Percentiles rank a stretch among this genome's conserved stretches.
These are phyloP conservation scores for Ceratina australensis DNA, from an alignment of 1,140 invertebrate genomes.

Conservation along the genomic window DNA sequence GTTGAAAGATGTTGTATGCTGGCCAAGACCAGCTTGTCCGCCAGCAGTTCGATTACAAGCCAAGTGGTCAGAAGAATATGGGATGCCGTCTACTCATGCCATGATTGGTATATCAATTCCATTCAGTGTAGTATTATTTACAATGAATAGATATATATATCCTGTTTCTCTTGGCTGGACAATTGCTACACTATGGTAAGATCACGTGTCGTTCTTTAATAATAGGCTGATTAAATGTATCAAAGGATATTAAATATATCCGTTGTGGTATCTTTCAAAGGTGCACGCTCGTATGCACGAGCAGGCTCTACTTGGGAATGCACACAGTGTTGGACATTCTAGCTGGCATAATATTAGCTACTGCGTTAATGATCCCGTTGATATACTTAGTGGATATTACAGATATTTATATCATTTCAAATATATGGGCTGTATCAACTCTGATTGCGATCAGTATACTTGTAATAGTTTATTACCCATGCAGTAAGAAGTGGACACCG, in stretches of 20 bases:
- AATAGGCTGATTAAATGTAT: slow-evolving; percentile 1
- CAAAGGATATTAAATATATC: slow-evolving; percentile 13
- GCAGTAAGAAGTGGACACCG: slow-evolving; percentile 89
- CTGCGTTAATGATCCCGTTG: slow-evolving; percentile 84
- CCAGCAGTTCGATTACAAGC: slow-evolving; percentile 90
- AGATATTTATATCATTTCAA: slow-evolving; percentile 87
- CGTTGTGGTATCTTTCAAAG: slow-evolving; percentile 66
- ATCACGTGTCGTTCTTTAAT: slow-evolving; percentile 9
- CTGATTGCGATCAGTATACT: slow-evolving; percentile 83
- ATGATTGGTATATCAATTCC: slow-evolving; percentile 94
- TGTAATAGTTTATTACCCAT: slow-evolving; percentile 86
- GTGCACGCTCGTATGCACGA: slow-evolving; percentile 90
- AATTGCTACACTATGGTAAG: slow-evolving; percentile 81
- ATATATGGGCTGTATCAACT: slow-evolving; percentile 83
- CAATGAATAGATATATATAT: slow-evolving; percentile 90
- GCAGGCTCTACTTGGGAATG: slow-evolving; percentile 95
- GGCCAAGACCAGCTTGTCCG: slow-evolving; percentile 90
- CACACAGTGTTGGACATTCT: slow-evolving; percentile 92
- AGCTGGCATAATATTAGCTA: slow-evolving; percentile 85
- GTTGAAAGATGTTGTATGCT: slow-evolving; percentile 91
- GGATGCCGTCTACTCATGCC: slow-evolving; percentile 96
- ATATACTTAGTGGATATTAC: slow-evolving; percentile 87
- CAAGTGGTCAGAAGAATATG: slow-evolving; percentile 94
- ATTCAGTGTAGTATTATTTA: slow-evolving; percentile 90
- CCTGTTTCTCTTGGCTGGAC: slow-evolving; percentile 80